Conservation (phyloP, 2,888 invertebrate genomes). For the Acrobasis repandana region DNA sequence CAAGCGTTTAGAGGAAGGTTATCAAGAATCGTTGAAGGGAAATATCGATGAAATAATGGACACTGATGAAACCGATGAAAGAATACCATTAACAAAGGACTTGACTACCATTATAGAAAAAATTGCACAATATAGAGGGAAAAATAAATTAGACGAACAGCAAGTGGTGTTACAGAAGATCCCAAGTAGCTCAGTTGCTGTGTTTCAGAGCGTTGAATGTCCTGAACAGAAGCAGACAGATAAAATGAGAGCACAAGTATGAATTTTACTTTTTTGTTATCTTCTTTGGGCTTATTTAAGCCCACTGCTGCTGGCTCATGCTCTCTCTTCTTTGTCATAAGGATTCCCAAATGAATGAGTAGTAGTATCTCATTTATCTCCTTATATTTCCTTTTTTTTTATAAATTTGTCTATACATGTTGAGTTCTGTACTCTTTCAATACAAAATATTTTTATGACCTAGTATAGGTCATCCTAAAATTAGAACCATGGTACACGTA, state of each 20-base stretch:
- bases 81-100: slow-evolving; percentile 77
- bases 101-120: slow-evolving; percentile 82
- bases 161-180: slow-evolving; percentile 78
- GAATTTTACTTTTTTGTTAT: slow-evolving; percentile 30
- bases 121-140: slow-evolving; percentile 61
- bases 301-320: too few species aligned
- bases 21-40: slow-evolving; percentile 63
- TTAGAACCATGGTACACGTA: too few species aligned
- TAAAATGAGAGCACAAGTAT: slow-evolving; percentile 84
- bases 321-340: too few species aligned
- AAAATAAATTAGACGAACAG: slow-evolving; percentile 42
- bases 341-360: too few species aligned
- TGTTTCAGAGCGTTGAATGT: slow-evolving; percentile 84
- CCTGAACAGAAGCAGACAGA: slow-evolving; percentile 55
- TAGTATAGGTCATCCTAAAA: too few species aligned
- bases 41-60: slow-evolving; percentile 38
- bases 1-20: slow-evolving; percentile 72
- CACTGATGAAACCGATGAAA: slow-evolving; percentile 48
- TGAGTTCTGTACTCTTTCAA: too few species aligned
- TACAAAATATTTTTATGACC: too few species aligned
- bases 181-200: slow-evolving; percentile 83
- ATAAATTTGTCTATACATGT: background rate
- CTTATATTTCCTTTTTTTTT: too few species aligned
- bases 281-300: too few species aligned
- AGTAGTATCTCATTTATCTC: too few species aligned